Evolutionary conservation across 2,113 vertebrate species (phyloP).

Genomic region (Tragelaphus imberbis): DNA sequence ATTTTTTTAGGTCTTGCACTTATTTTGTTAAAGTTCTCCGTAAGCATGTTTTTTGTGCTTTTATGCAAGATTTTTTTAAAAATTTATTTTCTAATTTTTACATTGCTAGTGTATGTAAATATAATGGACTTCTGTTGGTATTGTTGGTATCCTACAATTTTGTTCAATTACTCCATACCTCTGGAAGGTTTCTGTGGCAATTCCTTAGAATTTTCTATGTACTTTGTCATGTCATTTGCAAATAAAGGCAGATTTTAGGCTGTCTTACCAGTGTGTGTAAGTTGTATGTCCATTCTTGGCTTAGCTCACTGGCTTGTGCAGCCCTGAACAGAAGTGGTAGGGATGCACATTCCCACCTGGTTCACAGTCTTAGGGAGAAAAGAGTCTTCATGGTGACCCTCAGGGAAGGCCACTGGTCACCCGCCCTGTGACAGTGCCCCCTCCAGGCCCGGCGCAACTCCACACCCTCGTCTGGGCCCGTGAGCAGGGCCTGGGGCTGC

Average conservation of each 20-base stretch:
- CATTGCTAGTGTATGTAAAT: rapidly evolving
- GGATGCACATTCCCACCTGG: rapidly evolving
- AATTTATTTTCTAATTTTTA: not conserved
- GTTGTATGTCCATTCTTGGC: not conserved
- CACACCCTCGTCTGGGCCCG: not conserved
- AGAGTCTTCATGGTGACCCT: not conserved
- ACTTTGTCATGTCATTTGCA: not conserved
- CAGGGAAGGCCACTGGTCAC: not conserved
- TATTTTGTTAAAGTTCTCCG: not conserved
- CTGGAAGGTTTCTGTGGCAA: not conserved
- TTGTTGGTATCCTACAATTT: no score
- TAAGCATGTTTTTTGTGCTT: not conserved
- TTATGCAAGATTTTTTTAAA: no score
- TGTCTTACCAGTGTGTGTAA: not conserved
- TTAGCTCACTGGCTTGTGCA: not conserved
- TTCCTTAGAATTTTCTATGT: not conserved
- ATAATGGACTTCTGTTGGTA: rapidly evolving
- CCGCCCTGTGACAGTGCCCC: not conserved
- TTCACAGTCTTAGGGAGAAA: not conserved
- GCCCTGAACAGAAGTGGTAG: rapidly evolving
- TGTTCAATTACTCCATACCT: not conserved
- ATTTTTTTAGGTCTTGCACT: not conserved
- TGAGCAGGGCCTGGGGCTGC: not conserved
- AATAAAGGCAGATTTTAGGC: not conserved
- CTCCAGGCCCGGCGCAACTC: not conserved